Conservation (phyloP, 2,797 vertebrate species). For the Poecilia gillii region DNA sequence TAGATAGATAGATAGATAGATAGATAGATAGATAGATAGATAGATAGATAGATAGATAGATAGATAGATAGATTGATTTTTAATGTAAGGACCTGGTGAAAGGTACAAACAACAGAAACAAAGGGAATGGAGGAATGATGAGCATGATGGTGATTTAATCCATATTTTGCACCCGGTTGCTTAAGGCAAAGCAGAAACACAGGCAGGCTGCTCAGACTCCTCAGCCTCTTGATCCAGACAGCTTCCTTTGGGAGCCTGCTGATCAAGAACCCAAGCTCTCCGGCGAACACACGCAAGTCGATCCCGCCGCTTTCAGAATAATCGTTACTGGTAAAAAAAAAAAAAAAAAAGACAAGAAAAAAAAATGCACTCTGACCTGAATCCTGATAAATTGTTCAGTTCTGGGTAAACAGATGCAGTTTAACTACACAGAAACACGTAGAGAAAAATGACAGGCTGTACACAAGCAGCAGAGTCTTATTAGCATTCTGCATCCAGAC, state of each 20-base stretch:
- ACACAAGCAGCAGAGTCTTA: constrained; percentile 38
- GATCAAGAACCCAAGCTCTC: constrained; percentile 42
- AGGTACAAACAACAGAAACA: neutral
- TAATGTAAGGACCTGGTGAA: neutral
- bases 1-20: too few relatives aligned
- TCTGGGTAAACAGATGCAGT: constrained; percentile 18
- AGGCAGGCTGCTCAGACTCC: constrained; percentile 20
- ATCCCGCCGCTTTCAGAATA: constrained; percentile 59
- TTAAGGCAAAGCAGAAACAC: constrained; percentile 26
- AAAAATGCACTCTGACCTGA: constrained; percentile 38
- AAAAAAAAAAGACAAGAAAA: neutral
- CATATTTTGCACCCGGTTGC: constrained; percentile 38
- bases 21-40: too few relatives aligned
- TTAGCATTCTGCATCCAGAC: constrained; percentile 63
- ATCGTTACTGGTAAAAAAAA: constrained; percentile 34
- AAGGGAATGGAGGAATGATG: constrained; percentile 5
- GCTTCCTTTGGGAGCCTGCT: constrained; percentile 25
- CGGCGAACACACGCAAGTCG: constrained; percentile 32
- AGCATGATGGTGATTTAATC: constrained; percentile 33
- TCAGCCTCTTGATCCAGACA: constrained; percentile 28
- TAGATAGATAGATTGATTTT: neutral
- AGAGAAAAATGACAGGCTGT: constrained; percentile 35
- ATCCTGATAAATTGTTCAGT: constrained; percentile 36
- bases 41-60: too few relatives aligned
- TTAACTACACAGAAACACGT: constrained; percentile 5